Percentiles rank a stretch among this genome's conserved stretches.
These are phyloP conservation scores for Microctonus brassicae DNA, from an alignment of 2,888 invertebrate genomes.

Conservation along the genomic window DNA sequence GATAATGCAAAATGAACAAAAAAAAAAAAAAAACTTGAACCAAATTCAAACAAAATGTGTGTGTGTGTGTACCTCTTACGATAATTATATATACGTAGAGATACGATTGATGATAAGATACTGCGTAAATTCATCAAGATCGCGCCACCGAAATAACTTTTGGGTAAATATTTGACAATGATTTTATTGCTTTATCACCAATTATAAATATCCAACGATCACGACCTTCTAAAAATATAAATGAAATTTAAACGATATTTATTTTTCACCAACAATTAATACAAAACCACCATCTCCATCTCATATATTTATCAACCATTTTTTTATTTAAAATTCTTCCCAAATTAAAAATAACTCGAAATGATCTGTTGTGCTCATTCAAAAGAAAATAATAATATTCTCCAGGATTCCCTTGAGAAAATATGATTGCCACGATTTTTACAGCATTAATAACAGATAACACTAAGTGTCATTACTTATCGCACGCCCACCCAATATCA, in stretches of 20 bases:
- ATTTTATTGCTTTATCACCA: conserved; percentile 1
- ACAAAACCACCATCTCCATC: not conserved
- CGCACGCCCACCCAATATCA: not conserved
- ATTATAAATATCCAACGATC: not conserved
- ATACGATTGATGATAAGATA: conserved; percentile 18
- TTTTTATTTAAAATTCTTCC: too few relatives aligned
- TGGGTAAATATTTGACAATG: not conserved
- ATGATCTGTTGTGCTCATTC: too few relatives aligned
- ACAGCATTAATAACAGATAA: not conserved
- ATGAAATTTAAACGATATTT: conserved; percentile 22
- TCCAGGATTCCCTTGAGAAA: not conserved
- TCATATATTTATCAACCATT: conserved; percentile 6
- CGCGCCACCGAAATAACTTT: conserved; percentile 9
- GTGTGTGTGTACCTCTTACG: too few relatives aligned
- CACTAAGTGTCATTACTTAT: not conserved
- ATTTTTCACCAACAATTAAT: conserved; percentile 5
- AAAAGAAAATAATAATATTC: not conserved
- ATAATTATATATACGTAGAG: not conserved
- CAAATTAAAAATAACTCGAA: not conserved
- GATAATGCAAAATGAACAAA: not conserved
- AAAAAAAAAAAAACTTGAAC: not conserved
- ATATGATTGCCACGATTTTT: not conserved
- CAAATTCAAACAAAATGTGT: not conserved
- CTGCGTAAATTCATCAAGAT: conserved; percentile 18
- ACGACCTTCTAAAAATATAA: not conserved